phyloP scores from a whole-genome alignment of 2,888 invertebrate genomes.

The Eupelmus urozonus region DNA sequence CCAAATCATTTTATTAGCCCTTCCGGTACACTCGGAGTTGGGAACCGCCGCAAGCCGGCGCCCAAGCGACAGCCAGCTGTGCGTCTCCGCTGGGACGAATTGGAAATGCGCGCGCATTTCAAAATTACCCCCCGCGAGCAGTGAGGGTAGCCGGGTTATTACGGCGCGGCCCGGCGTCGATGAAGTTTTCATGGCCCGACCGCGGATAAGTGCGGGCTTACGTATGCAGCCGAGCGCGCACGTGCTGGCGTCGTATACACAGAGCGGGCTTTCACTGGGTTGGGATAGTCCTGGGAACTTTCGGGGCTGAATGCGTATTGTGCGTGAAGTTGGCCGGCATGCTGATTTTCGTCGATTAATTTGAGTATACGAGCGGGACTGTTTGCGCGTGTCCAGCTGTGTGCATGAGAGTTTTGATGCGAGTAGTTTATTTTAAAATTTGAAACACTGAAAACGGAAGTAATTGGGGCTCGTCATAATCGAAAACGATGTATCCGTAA shows the following conservation, averaged over 20 bases:
- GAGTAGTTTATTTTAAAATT: no score
- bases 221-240: neutral
- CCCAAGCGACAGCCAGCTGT: neutral
- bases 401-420: no score
- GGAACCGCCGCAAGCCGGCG: neutral
- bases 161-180: conserved; percentile 18
- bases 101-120: conserved; percentile 29
- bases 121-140: conserved; percentile 28
- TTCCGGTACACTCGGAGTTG: neutral
- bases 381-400: no score
- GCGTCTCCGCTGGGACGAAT: conserved; percentile 33
- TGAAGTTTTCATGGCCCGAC: conserved; percentile 54
- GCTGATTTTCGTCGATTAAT: no score
- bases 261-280: no score
- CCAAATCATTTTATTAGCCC: conserved; percentile 57
- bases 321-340: no score
- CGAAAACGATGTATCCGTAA: no score
- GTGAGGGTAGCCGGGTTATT: conserved; percentile 18
- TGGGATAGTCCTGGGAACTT: no score
- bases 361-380: no score
- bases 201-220: neutral
- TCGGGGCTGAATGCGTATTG: no score
- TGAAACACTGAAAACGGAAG: no score
- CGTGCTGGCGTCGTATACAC: neutral
- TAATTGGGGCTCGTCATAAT: no score